phyloP scores from a whole-genome alignment of 2,113 vertebrate genomes.

The Triplophysa tibetana region DNA sequence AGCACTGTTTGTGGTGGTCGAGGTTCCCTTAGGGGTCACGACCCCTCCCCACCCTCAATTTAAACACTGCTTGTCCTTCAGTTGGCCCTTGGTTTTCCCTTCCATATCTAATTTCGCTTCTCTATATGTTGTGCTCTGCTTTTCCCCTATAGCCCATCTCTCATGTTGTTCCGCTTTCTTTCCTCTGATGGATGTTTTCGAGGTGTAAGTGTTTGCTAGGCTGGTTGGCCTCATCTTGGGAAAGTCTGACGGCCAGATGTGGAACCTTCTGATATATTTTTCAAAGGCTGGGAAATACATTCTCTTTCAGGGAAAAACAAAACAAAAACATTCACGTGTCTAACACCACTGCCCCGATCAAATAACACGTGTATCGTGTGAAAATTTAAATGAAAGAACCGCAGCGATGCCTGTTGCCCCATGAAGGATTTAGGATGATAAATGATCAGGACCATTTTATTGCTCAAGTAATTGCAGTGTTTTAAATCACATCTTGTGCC shows the following conservation, averaged over 20 bases:
- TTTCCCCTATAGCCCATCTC: constrained; percentile 22
- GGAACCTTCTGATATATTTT: constrained; percentile 56
- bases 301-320: constrained; percentile 53
- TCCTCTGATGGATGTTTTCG: constrained; percentile 41
- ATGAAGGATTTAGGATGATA: neutral
- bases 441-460: neutral
- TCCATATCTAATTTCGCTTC: neutral
- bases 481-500: neutral
- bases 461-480: neutral
- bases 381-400: neutral
- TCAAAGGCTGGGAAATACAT: constrained; percentile 63
- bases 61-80: neutral
- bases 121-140: constrained; percentile 1
- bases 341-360: neutral
- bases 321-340: constrained; percentile 41
- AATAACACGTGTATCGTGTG: neutral
- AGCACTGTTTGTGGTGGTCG: too few species aligned
- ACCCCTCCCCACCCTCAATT: too few species aligned
- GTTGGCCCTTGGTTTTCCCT: neutral
- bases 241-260: constrained; percentile 72
- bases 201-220: constrained; percentile 41
- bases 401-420: neutral
- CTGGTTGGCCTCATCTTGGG: constrained; percentile 56
- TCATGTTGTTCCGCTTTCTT: constrained; percentile 9
- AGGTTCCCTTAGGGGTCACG: too few species aligned